A percentile compares a stretch with the other conserved stretches of the same genome.
These are phyloP conservation scores for Onthophagus sagittarius DNA, from an alignment of 2,888 invertebrate genomes.

Conservation along the genomic window DNA sequence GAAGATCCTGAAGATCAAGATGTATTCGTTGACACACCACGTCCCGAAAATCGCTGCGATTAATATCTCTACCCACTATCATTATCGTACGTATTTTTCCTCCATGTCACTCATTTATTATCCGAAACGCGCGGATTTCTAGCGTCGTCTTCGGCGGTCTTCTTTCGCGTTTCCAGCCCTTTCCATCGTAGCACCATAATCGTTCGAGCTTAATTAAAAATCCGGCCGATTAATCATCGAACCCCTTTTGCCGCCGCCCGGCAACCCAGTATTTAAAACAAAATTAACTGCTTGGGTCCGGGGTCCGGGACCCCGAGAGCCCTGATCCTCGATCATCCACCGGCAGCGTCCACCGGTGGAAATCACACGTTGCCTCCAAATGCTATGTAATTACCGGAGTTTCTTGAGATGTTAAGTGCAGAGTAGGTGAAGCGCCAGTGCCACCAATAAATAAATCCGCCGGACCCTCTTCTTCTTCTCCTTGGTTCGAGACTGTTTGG, in stretches of 20 bases:
- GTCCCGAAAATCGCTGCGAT: not conserved
- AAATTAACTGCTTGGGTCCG: constrained; percentile 33
- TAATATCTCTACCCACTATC: not conserved
- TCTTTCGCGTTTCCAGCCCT: not conserved
- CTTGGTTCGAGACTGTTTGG: constrained; percentile 6
- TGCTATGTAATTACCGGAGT: constrained; percentile 46
- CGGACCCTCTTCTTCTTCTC: constrained; percentile 3
- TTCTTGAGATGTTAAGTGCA: constrained; percentile 47
- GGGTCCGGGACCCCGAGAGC: constrained; percentile 20
- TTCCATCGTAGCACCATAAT: not conserved
- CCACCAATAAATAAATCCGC: constrained; percentile 45
- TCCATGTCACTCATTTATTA: constrained; percentile 1
- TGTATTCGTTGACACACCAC: not conserved
- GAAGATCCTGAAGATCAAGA: not conserved
- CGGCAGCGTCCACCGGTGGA: constrained; percentile 31
- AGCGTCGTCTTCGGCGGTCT: not conserved
- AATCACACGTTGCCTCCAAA: constrained; percentile 33
- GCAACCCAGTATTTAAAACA: constrained; percentile 35
- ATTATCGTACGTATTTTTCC: constrained; percentile 3
- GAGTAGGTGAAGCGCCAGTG: constrained; percentile 43
- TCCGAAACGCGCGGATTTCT: not conserved
- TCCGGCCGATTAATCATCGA: constrained; percentile 24
- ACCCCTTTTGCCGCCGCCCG: constrained; percentile 20
- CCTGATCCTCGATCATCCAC: constrained; percentile 38
- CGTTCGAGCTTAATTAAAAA: constrained; percentile 23